phyloP scores from a whole-genome alignment of 2,113 vertebrate species.

The Leptobrachium ailaonicum region DNA sequence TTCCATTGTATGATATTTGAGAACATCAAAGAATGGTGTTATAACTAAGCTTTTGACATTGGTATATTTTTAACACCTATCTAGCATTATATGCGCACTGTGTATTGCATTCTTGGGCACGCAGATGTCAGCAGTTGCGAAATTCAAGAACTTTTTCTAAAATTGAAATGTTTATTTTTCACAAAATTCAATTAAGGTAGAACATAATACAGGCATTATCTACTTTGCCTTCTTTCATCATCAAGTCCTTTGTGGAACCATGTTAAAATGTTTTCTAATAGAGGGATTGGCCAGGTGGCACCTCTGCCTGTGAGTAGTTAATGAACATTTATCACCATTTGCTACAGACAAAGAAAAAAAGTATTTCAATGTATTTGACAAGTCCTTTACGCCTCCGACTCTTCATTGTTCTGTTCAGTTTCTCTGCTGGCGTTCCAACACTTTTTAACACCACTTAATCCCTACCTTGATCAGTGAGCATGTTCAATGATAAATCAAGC shows the following conservation, averaged over 20 bases:
- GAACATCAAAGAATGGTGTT: too few relatives aligned
- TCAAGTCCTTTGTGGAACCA: background rate
- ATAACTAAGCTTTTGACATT: too few relatives aligned
- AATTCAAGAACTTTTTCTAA: too few relatives aligned
- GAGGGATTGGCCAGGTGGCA: background rate
- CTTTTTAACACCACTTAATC: conserved; percentile 39
- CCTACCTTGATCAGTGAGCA: conserved; percentile 26
- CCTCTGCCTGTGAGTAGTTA: background rate
- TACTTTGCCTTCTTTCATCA: too few relatives aligned
- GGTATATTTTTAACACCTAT: too few relatives aligned
- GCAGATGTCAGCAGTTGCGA: too few relatives aligned
- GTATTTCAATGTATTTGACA: background rate
- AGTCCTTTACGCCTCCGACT: background rate
- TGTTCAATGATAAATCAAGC: conserved; percentile 13
- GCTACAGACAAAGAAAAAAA: background rate
- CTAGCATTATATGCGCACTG: too few relatives aligned
- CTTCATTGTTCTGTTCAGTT: conserved; percentile 20
- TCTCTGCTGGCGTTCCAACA: background rate
- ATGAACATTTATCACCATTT: conserved; percentile 4
- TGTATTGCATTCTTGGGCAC: too few relatives aligned
- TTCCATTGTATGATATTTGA: too few relatives aligned
- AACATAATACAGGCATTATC: too few relatives aligned
- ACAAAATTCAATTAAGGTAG: too few relatives aligned
- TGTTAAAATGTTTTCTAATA: background rate
- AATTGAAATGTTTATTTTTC: too few relatives aligned